Base-by-base conservation (phyloP, 2,888 invertebrate species). In the Serripes groenlandicus region DNA sequence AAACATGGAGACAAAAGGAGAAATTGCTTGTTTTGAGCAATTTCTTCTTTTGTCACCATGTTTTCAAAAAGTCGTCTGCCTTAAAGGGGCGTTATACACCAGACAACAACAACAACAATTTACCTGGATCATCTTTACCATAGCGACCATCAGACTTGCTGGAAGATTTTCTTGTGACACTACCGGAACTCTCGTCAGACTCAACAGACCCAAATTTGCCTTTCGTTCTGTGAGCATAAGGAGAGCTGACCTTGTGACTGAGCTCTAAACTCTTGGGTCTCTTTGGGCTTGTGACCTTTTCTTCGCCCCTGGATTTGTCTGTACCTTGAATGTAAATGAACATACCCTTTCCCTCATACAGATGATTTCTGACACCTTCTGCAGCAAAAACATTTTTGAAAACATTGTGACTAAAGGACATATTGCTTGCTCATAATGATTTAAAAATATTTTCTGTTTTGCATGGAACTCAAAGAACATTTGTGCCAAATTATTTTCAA, bases 101-200 rank as follows among this genome's bases (percentile, higher is more conserved):
- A n/a, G n/a, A n/a, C n/a, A n/a, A n/a, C n/a, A n/a, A n/a, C n/a
- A n/a, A n/a, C n/a, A n/a, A n/a, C n/a, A n/a, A n/a, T n/a, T 49
- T 54, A 84, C 84, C 84, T 78, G 80, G 60, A 60, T 81, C 78
- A 56, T 80, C 71, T 21, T 75, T 80, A 42, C 68, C 81, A 4
- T 73, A 56, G 32, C 68, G 78, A 15, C 52, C 23, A 26, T 37
- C 66, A n/a, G 80, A 68, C 23, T 69, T 74, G 26, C 56, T 69
- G 23, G 73, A 49, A 26, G n/a, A n/a, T 23, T 28, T 62, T n/a
- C 32, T 11, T 1, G 35, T 37, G 5, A 58, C 49, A 18, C 28
- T 70, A 4, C 70, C 78, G 9, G 80, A 84, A 49, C 84, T 64
- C 21, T 64, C 84, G 52, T 84, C 84, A 7, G 84, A 80, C 2